A percentile compares a stretch with the other conserved stretches of the same genome.
These are phyloP conservation scores for Rhagoletis zephyria DNA, from an alignment of 1,140 invertebrate species.

Conservation along the genomic window DNA sequence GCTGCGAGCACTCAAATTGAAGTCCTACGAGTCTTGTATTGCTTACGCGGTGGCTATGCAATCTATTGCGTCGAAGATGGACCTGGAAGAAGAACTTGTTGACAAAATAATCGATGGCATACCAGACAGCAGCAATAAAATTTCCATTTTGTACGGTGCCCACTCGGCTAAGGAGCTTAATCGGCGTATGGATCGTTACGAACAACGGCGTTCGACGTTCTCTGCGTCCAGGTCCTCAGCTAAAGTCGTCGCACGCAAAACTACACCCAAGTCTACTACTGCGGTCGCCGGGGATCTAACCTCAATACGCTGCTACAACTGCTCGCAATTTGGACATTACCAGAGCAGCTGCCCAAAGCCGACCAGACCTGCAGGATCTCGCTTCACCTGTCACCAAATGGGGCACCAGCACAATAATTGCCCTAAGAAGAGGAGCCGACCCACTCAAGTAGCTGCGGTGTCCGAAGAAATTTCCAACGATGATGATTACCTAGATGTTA, in stretches of 20 bases:
- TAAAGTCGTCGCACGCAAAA: neutral
- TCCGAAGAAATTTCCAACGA: neutral
- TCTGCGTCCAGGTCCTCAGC: too few species aligned
- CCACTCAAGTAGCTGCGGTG: neutral
- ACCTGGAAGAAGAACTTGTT: conserved; percentile 22
- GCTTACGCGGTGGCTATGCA: conserved; percentile 43
- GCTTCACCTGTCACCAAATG: neutral
- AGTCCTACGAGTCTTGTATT: conserved; percentile 33
- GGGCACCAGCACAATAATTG: neutral
- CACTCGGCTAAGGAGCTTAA: neutral
- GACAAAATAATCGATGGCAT: conserved; percentile 44
- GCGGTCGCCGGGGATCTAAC: neutral
- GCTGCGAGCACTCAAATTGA: neutral
- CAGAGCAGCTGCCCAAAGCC: neutral
- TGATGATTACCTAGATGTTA: neutral
- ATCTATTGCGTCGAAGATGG: conserved; percentile 15
- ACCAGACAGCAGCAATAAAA: neutral
- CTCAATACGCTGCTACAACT: neutral
- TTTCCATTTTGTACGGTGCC: conserved; percentile 2
- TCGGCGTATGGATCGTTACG: conserved; percentile 35
- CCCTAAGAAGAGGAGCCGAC: neutral
- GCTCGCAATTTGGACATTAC: too few species aligned
- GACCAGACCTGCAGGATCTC: neutral
- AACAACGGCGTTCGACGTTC: neutral
- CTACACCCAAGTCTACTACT: neutral